Percentiles rank a stretch among this genome's conserved stretches.
phyloP scores from a whole-genome alignment of 2,113 vertebrate species.

The Mormyrus iriodes region DNA sequence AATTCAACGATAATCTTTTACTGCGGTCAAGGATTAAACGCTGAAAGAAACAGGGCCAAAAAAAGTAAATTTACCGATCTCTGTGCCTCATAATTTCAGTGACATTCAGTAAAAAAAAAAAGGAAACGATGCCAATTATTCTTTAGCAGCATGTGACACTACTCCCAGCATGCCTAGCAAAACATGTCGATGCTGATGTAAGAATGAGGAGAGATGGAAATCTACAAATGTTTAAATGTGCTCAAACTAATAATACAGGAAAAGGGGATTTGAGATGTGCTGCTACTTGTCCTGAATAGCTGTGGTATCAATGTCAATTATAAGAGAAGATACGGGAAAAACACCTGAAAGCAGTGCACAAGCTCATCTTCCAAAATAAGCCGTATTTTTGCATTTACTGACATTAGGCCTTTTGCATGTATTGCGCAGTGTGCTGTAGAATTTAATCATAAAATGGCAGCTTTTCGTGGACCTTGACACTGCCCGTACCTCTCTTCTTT shows the following conservation, averaged over 20 bases:
- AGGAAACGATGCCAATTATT: neutral
- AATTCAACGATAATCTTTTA: neutral
- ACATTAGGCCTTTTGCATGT: neutral
- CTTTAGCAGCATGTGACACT: neutral
- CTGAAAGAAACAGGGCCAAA: neutral
- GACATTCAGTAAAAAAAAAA: neutral
- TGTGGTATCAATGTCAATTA: neutral
- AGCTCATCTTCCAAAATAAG: neutral
- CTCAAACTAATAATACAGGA: neutral
- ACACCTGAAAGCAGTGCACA: neutral
- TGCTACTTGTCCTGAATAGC: neutral
- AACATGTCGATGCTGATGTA: neutral
- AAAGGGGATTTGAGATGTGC: neutral
- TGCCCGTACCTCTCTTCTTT: neutral
- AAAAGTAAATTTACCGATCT: neutral
- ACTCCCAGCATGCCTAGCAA: neutral
- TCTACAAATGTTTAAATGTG: neutral
- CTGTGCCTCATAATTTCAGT: neutral
- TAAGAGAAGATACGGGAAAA: neutral
- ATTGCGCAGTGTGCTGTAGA: neutral
- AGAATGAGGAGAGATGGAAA: neutral
- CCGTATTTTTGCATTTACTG: neutral
- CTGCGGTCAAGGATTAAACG: neutral
- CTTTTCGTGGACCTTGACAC: neutral
- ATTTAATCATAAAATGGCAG: neutral